A percentile compares a stretch with the other conserved stretches of the same genome.
Evolutionary conservation across 2,113 vertebrate genomes (phyloP).

Genomic region (Megalops atlanticus): DNA sequence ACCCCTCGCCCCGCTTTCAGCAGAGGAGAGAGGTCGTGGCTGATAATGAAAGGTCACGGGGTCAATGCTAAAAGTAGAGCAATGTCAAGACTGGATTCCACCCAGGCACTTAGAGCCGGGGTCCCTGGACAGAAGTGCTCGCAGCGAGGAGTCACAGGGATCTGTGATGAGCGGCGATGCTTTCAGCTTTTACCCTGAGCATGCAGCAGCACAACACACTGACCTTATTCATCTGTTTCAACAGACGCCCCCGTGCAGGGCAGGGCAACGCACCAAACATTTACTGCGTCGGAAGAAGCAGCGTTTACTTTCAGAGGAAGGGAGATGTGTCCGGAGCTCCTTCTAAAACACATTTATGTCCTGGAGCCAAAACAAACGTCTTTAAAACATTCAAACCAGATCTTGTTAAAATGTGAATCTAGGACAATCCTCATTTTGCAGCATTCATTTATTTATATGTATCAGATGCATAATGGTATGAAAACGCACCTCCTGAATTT

Average conservation of each 20-base stretch:
- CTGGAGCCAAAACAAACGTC: neutral
- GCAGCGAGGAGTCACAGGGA: conserved; percentile 17
- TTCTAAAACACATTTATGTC: neutral
- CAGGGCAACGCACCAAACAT: neutral
- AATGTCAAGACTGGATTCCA: conserved; percentile 40
- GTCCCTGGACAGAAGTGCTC: neutral
- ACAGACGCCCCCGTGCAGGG: neutral
- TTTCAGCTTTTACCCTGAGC: neutral
- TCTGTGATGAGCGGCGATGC: conserved; percentile 8
- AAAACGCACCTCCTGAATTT: neutral
- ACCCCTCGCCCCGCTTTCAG: conserved; percentile 25
- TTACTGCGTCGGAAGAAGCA: neutral
- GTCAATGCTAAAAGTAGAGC: conserved; percentile 42
- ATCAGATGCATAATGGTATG: neutral
- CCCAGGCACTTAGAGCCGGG: conserved; percentile 22
- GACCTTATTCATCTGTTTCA: neutral
- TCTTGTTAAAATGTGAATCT: neutral
- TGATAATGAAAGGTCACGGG: conserved; percentile 44
- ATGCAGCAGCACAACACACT: neutral
- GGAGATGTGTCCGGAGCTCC: neutral
- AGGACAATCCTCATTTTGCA: neutral
- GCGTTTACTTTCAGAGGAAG: neutral
- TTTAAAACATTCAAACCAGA: neutral
- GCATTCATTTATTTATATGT: neutral
- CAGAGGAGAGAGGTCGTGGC: conserved; percentile 39